phyloP scores from a whole-genome alignment of 2,797 vertebrate species.

The Lepus oiostolus region DNA sequence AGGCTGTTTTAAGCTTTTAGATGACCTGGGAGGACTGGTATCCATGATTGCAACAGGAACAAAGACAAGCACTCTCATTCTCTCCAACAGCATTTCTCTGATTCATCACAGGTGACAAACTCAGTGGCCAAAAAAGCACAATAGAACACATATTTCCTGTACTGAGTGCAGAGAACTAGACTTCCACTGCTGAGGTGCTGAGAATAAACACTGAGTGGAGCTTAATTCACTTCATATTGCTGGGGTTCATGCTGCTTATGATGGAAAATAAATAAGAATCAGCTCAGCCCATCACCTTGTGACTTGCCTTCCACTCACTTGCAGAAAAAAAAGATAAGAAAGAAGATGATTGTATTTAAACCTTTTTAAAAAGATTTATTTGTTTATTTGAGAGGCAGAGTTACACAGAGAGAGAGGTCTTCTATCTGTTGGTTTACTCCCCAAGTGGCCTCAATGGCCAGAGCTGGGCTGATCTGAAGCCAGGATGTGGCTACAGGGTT shows the following conservation, averaged over 20 bases:
- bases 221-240: constrained; percentile 64
- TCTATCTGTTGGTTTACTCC: too few species aligned
- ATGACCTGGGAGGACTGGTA: background rate
- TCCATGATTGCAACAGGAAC: background rate
- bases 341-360: background rate
- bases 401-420: too few species aligned
- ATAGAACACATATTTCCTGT: constrained; percentile 53
- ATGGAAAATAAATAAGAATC: background rate
- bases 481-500: too few species aligned
- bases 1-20: background rate
- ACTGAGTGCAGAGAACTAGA: background rate
- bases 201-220: constrained; percentile 46
- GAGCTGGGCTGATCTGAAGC: too few species aligned
- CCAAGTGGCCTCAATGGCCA: too few species aligned
- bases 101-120: constrained; percentile 71
- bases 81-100: constrained; percentile 45
- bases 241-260: background rate
- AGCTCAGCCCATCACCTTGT: background rate
- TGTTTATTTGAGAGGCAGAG: too few species aligned
- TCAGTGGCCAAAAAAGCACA: constrained; percentile 65
- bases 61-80: background rate
- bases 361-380: too few species aligned
- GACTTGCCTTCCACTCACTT: background rate
- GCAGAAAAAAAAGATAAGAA: background rate
- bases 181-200: constrained; percentile 48